Evolutionary conservation across 2,888 invertebrate species (phyloP), one percentile per base, ranked within the genome.

Genomic region (Dasypolia templi): DNA sequence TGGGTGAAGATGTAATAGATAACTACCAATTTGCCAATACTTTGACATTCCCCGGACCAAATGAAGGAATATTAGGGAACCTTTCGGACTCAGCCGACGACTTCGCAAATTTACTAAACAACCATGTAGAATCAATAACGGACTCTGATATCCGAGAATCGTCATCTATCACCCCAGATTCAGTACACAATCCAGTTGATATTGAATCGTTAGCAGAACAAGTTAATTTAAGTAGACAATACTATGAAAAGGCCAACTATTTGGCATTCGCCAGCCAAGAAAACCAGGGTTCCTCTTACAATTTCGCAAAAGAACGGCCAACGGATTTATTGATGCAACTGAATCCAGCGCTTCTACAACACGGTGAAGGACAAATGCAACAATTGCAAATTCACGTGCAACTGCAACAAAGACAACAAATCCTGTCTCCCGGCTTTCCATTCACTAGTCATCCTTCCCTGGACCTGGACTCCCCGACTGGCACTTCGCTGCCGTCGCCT

Each of bases 1-100:
- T 98, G 96, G 97, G 97, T 49, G 97, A 97, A 53, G 97, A 97
- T 42, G 97, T 97, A 2, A 98, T 98, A 55, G 98, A 98, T 93
- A 98, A 98, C 46, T 95, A 98, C 65, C 98, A 98, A 88, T 98
- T 98, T 91, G 97, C 98, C 14, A 98, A 98, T 4, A 98, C 98
- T 0, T 92, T 98, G 70, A 98, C 98, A 67, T 98, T 98, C 90
- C 97, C 98, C 63, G 97, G 97, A 63, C 97, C 98, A 22, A 97
- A 98, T 51, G 98, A 98, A 93, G 97, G 98, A 87, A 95, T 98
- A 67, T 96, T 98, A 84, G 98, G 98, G 88, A 97, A 97, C 86
- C 95, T 98, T 19, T 97, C 98, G 51, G 98, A 98, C 91, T 98
- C 98, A 0, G 97, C 98, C 0, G 98, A 98, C 29, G 98, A 98